Base-by-base conservation (phyloP, 2,113 vertebrate genomes). In the Spermophilus dauricus region DNA sequence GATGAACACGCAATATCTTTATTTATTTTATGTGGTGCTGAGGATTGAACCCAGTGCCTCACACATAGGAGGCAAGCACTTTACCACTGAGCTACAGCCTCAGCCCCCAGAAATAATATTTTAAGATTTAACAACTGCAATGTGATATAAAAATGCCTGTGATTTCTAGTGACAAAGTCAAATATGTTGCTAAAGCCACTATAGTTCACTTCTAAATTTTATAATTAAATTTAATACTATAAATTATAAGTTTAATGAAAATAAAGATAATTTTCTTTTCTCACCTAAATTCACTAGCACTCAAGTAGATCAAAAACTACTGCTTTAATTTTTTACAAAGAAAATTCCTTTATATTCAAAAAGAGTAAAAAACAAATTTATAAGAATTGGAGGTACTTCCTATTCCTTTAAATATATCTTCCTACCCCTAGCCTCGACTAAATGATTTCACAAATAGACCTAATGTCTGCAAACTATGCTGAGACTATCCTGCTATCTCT, bases 251-350 rank as follows among this genome's bases (percentile, higher is more conserved):
- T 8, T 63, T 37, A 86, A 9, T 77, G 20, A 91, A 89, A 93
- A 67, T 42, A 51, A 92, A 89, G 26, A 92, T 2, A 18, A 14
- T 17, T 16, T 95, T n/a, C 90, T 93, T 81, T 76, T 48, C 10
- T 85, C 65, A 42, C 53, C 26, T 39, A 75, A 61, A 94, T 53
- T 80, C 48, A 34, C 22, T 24, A 39, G 91, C 30, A 93, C 56
- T 61, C 88, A 90, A 63, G 80, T 81, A 53, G 56, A 12, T 91
- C 81, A 84, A 81, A 97, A 90, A 76, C 12, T 58, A 34, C 67
- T 88, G 11, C 14, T 86, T 58, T 34, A 14, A 11, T 20, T 53
- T 48, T 63, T 82, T 58, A 58, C 34, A 70, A 53, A 22, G 56
- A 20, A 67, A 85, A 65, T 20, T 37, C 42, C 14, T 75, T 48